phyloP scores from a whole-genome alignment of 92 coral and sea anemone species.

The Palythoa heliodiscus region DNA sequence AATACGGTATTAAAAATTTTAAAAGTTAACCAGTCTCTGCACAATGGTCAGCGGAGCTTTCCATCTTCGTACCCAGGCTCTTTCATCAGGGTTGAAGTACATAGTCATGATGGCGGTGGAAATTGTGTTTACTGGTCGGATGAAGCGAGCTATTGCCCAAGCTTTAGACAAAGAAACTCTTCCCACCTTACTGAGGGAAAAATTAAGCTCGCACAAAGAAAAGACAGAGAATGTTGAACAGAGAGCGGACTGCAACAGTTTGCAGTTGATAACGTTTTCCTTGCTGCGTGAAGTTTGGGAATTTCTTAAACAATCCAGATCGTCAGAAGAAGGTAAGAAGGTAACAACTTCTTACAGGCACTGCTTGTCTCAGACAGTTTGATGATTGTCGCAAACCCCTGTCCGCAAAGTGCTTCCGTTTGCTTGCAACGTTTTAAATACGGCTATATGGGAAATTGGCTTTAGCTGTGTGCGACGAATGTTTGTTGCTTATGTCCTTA shows the following conservation, averaged over 20 bases:
- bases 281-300: constrained; percentile 64
- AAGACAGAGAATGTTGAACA: constrained; percentile 12
- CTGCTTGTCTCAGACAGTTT: too few relatives aligned
- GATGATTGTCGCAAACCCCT: too few relatives aligned
- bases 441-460: too few relatives aligned
- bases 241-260: neutral
- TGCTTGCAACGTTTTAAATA: too few relatives aligned
- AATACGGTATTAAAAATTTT: too few relatives aligned
- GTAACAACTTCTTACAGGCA: too few relatives aligned
- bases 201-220: constrained; percentile 7
- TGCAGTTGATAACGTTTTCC: constrained; percentile 40
- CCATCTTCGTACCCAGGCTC: too few relatives aligned
- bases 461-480: too few relatives aligned
- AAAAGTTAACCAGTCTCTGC: too few relatives aligned
- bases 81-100: neutral
- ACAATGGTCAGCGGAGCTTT: too few relatives aligned
- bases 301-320: constrained; percentile 28
- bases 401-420: too few relatives aligned
- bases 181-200: constrained; percentile 23
- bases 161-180: constrained; percentile 51
- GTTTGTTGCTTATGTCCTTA: too few relatives aligned
- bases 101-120: constrained; percentile 80
- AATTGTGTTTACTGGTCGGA: constrained; percentile 61
- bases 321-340: constrained; percentile 1
- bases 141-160: constrained; percentile 65